Percentiles rank a stretch among this genome's conserved stretches.
Evolutionary conservation across 2,797 vertebrate species (phyloP).

Genomic region (Esox lucius): DNA sequence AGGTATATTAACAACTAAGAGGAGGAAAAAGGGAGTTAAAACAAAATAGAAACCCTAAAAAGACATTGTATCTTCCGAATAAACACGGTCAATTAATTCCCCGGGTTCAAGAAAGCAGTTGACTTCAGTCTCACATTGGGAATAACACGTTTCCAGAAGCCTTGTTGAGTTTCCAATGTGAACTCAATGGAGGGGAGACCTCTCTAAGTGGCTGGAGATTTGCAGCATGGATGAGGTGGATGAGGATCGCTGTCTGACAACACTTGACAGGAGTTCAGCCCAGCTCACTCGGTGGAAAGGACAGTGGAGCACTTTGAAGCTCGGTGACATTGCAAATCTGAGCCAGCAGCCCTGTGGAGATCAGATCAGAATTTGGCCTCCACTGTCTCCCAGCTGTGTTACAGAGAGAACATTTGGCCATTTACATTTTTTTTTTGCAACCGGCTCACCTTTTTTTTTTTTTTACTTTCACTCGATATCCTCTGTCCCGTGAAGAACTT

Average conservation of each 20-base stretch:
- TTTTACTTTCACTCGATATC: conserved; percentile 42
- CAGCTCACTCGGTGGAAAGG: conserved; percentile 27
- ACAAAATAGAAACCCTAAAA: not conserved
- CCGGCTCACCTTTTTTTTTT: conserved; percentile 28
- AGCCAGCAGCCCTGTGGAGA: conserved; percentile 36
- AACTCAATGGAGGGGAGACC: not conserved
- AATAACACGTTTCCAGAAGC: not conserved
- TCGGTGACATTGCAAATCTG: conserved; percentile 33
- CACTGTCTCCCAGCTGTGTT: conserved; percentile 49
- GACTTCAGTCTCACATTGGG: not conserved
- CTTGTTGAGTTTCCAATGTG: not conserved
- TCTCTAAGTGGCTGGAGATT: not conserved
- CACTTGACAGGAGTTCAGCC: conserved; percentile 3
- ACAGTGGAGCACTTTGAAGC: conserved; percentile 35
- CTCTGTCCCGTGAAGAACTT: conserved; percentile 48
- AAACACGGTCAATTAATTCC: not conserved
- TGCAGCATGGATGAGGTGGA: conserved; percentile 5
- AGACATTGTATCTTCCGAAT: not conserved
- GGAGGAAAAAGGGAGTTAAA: too few species aligned
- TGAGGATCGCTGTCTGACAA: not conserved
- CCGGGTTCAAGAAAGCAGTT: not conserved
- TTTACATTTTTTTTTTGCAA: conserved; percentile 33
- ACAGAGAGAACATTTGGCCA: conserved; percentile 47
- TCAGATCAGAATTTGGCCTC: conserved; percentile 42
- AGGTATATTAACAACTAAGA: too few species aligned